phyloP scores from a whole-genome alignment of 2,113 vertebrate species.

The Gobio gobio region DNA sequence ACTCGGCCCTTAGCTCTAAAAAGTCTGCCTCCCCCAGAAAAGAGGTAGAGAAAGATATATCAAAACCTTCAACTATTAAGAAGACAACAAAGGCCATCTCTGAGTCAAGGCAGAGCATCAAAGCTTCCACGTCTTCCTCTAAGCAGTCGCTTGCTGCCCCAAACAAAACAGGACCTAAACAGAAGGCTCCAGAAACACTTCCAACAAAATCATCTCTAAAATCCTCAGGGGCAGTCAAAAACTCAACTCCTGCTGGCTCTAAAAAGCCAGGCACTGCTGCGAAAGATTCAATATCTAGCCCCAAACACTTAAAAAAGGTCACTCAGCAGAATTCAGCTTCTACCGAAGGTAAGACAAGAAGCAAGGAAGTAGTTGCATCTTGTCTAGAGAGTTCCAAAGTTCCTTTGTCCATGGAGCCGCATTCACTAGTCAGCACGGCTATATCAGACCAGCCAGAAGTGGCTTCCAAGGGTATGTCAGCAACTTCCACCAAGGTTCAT shows the following conservation, averaged over 20 bases:
- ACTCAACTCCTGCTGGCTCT: conserved; percentile 47
- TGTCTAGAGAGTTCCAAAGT: conserved; percentile 10
- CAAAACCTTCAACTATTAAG: conserved; percentile 77
- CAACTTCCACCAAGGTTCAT: background rate
- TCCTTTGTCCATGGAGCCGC: background rate
- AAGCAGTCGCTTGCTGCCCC: conserved; percentile 53
- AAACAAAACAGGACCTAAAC: conserved; percentile 68
- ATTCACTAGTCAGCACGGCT: conserved; percentile 12
- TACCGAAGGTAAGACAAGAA: conserved; percentile 8
- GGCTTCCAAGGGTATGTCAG: background rate
- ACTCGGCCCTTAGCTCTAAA: conserved; percentile 69
- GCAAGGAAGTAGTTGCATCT: background rate
- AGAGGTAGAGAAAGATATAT: conserved; percentile 77
- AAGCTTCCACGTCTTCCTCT: conserved; percentile 69
- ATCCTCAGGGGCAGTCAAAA: conserved; percentile 61
- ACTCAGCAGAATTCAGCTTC: conserved; percentile 26
- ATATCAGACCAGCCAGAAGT: background rate
- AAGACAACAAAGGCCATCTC: conserved; percentile 74
- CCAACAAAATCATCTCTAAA: conserved; percentile 62
- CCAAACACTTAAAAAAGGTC: conserved; percentile 55
- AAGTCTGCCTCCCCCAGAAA: conserved; percentile 85
- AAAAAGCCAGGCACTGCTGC: conserved; percentile 65
- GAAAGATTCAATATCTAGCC: conserved; percentile 51
- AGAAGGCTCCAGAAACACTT: conserved; percentile 63
- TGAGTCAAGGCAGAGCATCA: conserved; percentile 76